A percentile compares a stretch with the other conserved stretches of the same genome.
These are phyloP conservation scores for Allacma fusca DNA, from an alignment of 2,888 invertebrate genomes.

Conservation along the genomic window DNA sequence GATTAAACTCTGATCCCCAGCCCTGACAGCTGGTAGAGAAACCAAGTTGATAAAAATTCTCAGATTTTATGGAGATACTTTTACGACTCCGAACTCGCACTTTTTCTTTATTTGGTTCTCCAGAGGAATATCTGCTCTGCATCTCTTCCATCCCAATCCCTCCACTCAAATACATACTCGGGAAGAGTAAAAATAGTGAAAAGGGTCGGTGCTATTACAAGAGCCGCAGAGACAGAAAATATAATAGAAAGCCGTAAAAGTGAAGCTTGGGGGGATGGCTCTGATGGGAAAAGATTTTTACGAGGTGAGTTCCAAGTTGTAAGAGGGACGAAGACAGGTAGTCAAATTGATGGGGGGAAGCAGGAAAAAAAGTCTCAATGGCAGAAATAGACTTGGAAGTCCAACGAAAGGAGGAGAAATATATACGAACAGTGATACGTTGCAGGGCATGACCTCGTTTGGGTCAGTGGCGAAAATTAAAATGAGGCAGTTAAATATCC, in stretches of 20 bases:
- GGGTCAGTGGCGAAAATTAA: constrained; percentile 50
- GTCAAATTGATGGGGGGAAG: constrained; percentile 40
- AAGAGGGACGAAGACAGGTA: constrained; percentile 27
- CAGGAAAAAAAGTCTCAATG: constrained; percentile 15
- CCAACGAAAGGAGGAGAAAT: too few species aligned
- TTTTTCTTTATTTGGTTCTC: too few species aligned
- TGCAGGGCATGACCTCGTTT: constrained; percentile 34
- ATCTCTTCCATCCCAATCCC: too few species aligned
- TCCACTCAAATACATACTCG: too few species aligned
- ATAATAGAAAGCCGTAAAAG: constrained; percentile 13
- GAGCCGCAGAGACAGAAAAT: background rate
- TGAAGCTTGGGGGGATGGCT: background rate
- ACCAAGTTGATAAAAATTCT: too few species aligned
- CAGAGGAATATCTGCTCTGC: too few species aligned
- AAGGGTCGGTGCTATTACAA: background rate
- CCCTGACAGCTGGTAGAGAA: too few species aligned
- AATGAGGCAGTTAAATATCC: constrained; percentile 49
- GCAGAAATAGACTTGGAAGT: constrained; percentile 20
- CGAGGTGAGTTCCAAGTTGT: constrained; percentile 14
- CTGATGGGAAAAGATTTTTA: constrained; percentile 37
- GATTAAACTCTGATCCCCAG: too few species aligned
- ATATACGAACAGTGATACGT: too few species aligned
- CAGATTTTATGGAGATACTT: too few species aligned
- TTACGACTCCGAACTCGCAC: too few species aligned
- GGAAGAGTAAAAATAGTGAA: too few species aligned